Evolutionary conservation across 2,888 invertebrate species (phyloP), one percentile per base, ranked within the genome.

Genomic region (Pheosia tremula): DNA sequence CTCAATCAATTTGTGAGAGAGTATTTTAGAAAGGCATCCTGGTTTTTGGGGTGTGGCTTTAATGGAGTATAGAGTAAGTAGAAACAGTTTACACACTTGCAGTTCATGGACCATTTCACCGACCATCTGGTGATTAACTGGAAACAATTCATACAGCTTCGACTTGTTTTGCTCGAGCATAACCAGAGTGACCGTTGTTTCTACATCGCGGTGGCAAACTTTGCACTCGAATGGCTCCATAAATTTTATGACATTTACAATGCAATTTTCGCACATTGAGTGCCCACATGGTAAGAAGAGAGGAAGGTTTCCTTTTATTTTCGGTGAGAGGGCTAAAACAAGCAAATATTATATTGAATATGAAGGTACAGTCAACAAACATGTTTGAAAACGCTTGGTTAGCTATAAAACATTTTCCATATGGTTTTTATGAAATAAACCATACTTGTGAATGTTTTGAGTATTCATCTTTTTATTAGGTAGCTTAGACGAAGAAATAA

Each of bases 231-330:
- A 85, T 0, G 90, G 91, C 67, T 93, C 93, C 37, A 73, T 67
- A 71, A 88, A 89, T 69, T 83, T 87, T 0, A 86, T 65, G 38
- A 87, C 81, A 63, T 84, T 87, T 49, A 79, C 85, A 11, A 95
- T 80, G 79, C 97, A 97, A 57, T 88, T 93, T 70, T 96, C 95
- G 74, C 97, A 97, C 74, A 95, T 90, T 3, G 95, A 91, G 82
- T 97, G 97, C 0, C 95, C 95, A 78, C 97, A 97, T 65, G 91
- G 77, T 63, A 97, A 82, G 50, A 96, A 85, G 38, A 96, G 85
- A 0, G 97, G 97, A 49, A 91, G 71, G 63, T 90, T 91, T 5
- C 72, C 72, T 72, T 84, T 84, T 45, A 71, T 50, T 41, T 80
- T 72, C 2, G 80, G 72, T 57, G 82, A 63, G 5, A 74, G 54